Evolutionary conservation across 2,797 vertebrate species (phyloP), one percentile per base, ranked within the genome.

Genomic region (Bradypodion ventrale): DNA sequence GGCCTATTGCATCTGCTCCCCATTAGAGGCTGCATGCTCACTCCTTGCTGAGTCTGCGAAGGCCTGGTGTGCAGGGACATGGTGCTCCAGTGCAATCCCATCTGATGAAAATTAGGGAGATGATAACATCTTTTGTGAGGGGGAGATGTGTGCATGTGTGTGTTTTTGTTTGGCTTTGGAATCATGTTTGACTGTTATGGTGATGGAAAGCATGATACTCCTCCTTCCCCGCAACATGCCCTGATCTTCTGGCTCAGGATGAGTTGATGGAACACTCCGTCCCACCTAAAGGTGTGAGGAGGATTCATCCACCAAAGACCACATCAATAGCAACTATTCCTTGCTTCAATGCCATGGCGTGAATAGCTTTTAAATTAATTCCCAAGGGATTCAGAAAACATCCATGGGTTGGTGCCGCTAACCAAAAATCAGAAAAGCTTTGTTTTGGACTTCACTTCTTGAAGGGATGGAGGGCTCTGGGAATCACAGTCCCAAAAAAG

Each of bases 81-180:
- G 83, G 88, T 84, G 89, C 88, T 93, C 80, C 62, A 83, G 83
- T 85, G n/a, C 80, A 73, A 63, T 73, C 80, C 89, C 94, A 93
- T 93, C 91, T 94, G 94, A 78, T 93, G 92, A 93, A 88, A 88
- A 93, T 94, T 93, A 94, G 89, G 83, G 85, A 74, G 92, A 89
- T 0, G 0, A 92, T 92, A 94, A 91, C 90, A 90, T 93, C 80
- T 1, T 82, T 87, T 80, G 85, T 29, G 59, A 3, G 68, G 89
- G 84, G 66, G 0, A n/a, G 65, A 68, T 0, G 0, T 69, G 69
- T 80, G 70, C 52, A 32, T 69, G 78, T 82, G 62, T 25, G 32
- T 90, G 83, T 87, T 91, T 92, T 92, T 90, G 86, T 94, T 93
- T 92, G 89, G 75, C 92, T 91, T 90, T 88, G 90, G 90, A 92